Conservation (phyloP, 2,888 invertebrate genomes). For the Cryptosula pallasiana region DNA sequence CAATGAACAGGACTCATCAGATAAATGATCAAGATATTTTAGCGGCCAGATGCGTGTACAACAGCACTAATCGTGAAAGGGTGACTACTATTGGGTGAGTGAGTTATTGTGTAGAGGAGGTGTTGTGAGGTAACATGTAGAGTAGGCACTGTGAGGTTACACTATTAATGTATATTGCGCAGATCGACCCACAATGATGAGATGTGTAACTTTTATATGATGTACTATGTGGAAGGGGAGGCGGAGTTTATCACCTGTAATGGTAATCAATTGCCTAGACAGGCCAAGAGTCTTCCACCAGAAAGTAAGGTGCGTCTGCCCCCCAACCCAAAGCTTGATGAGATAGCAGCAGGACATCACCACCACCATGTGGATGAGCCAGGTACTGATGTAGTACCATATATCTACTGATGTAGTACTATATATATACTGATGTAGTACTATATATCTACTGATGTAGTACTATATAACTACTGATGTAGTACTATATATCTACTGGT, state of each 20-base stretch:
- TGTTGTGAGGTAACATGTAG: too few relatives aligned
- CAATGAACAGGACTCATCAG: conserved; percentile 47
- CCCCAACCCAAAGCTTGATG: conserved; percentile 49
- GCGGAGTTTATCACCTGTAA: conserved; percentile 33
- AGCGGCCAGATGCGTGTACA: conserved; percentile 53
- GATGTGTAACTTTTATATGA: conserved; percentile 55
- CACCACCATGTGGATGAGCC: conserved; percentile 28
- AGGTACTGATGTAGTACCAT: too few relatives aligned
- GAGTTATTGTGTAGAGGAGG: too few relatives aligned
- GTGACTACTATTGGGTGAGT: conserved; percentile 49
- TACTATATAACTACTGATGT: too few relatives aligned
- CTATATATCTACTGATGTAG: too few relatives aligned
- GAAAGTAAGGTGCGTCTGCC: conserved; percentile 55
- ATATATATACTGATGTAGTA: too few relatives aligned
- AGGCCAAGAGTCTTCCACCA: conserved; percentile 46
- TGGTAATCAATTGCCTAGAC: conserved; percentile 33
- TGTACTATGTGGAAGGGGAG: conserved; percentile 48
- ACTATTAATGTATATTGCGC: too few relatives aligned
- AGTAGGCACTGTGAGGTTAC: too few relatives aligned
- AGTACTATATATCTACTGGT: too few relatives aligned
- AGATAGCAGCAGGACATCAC: conserved; percentile 36
- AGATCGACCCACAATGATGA: conserved; percentile 49
- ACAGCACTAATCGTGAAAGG: conserved; percentile 52
- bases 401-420: too few relatives aligned
- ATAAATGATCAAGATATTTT: conserved; percentile 56